Base-by-base conservation (phyloP, 2,113 vertebrate species). In the Chrysochloris asiatica region DNA sequence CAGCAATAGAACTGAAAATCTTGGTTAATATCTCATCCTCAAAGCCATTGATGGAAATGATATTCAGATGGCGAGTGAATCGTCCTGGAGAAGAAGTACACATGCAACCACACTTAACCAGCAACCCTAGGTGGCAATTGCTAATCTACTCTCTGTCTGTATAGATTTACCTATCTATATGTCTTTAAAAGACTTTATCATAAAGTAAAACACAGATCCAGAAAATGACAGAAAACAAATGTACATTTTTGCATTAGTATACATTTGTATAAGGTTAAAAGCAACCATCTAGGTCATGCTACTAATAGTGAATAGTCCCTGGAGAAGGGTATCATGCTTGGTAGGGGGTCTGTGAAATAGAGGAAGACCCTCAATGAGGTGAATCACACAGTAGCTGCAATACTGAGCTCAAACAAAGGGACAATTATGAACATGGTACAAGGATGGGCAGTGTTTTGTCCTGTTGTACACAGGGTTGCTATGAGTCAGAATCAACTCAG, bases 1-100 rank as follows among this genome's bases (percentile, higher is more conserved):
- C 98, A 75, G 97, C 92, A 65, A 99, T 98, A 67, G 98, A 98
- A 96, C 95, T 95, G 95, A 99, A 99, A 97, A 99, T 99, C 96
- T 98, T 99, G 78, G 93, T 98, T 93, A 99, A 97, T 59, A 97
- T 97, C 17, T 99, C 98, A 96, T 99, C 98, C 65, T 98, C 98
- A 91, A 99, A 99, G 86, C 98, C 98, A 86, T 96, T 96, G 87
- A 99, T 98, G 16, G 98, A 98, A 91, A 99, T 26, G 80, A 99
- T 93, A 81, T 99, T 99, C 96, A 99, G 95, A 95, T 99, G 99
- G 30, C 99, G 98, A 47, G 98, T 98, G 95, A 99, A 99, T 81
- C 99, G 98, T 10, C 98, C 99, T 99, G 93, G 50, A 95, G 88
- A 33, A 95, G 28, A 95, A 6, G 92, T 2, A 88, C 36, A 89